Percentiles rank a stretch among this genome's conserved stretches.
phyloP scores from a whole-genome alignment of 2,888 invertebrate genomes.

The Drosophila paranaensis region DNA sequence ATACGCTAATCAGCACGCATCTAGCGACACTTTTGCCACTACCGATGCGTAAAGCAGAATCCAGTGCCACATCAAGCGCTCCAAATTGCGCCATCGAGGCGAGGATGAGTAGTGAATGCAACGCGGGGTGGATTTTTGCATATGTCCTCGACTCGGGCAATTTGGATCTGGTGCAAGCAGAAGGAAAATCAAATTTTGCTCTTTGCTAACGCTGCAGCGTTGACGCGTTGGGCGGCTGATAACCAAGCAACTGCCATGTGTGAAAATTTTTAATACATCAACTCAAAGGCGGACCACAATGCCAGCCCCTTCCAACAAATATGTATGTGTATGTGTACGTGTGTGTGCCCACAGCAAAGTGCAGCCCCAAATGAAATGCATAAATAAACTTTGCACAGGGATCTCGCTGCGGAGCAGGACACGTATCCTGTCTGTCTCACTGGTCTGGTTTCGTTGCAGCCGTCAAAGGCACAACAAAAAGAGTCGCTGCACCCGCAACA shows the following conservation, averaged over 20 bases:
- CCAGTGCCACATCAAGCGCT: constrained; percentile 53
- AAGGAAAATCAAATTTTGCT: constrained; percentile 69
- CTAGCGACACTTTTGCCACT: constrained; percentile 25
- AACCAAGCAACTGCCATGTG: constrained; percentile 75
- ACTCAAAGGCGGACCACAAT: constrained; percentile 70
- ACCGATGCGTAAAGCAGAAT: constrained; percentile 20
- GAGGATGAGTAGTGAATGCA: constrained; percentile 1
- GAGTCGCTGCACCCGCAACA: constrained; percentile 65
- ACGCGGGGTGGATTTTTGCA: neutral
- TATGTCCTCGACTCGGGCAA: constrained; percentile 10
- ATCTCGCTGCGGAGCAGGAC: constrained; percentile 32
- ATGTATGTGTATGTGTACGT: neutral
- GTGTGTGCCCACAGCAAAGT: constrained; percentile 43
- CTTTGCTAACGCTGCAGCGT: constrained; percentile 17
- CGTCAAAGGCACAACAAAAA: constrained; percentile 62
- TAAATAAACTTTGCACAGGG: constrained; percentile 68
- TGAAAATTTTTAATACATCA: constrained; percentile 79
- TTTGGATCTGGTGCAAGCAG: constrained; percentile 41
- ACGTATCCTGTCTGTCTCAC: constrained; percentile 34
- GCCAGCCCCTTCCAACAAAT: constrained; percentile 6
- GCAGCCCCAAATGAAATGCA: constrained; percentile 75
- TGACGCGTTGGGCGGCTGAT: constrained; percentile 47
- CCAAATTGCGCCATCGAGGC: constrained; percentile 44
- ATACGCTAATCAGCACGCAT: constrained; percentile 57
- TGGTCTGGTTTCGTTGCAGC: constrained; percentile 20